Conservation (phyloP, 2,888 invertebrate species). For the Diaprepes abbreviatus region DNA sequence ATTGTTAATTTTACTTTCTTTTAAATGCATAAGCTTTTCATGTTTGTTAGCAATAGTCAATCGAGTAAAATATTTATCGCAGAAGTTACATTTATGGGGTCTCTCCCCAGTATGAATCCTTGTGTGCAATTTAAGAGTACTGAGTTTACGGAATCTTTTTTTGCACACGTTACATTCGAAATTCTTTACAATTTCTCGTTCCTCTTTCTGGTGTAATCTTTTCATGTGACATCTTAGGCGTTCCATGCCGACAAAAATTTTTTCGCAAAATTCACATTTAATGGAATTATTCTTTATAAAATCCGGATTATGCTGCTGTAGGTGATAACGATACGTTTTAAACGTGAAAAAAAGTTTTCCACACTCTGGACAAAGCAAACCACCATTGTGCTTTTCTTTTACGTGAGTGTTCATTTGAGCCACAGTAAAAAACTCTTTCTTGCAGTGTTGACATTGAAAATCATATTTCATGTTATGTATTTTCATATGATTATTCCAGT, state of each 20-base stretch:
- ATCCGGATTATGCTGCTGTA: background rate
- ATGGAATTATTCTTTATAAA: background rate
- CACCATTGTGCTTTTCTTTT: background rate
- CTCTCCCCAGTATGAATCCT: background rate
- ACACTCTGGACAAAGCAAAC: background rate
- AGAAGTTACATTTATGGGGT: conserved; percentile 59
- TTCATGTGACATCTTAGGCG: conserved; percentile 56
- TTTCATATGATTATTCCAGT: conserved; percentile 53
- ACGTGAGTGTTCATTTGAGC: background rate
- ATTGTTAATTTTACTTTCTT: too few relatives aligned
- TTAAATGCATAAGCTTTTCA: background rate
- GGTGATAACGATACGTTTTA: background rate
- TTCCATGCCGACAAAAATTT: conserved; percentile 39
- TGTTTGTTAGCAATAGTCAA: background rate
- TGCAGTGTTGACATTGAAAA: background rate
- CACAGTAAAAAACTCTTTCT: background rate
- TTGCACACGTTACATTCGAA: conserved; percentile 68
- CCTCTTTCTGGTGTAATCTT: conserved; percentile 52
- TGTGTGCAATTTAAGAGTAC: conserved; percentile 71
- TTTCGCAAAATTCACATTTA: background rate
- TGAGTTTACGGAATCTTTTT: conserved; percentile 73
- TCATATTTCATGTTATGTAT: too few relatives aligned
- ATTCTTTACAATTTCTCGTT: too few relatives aligned
- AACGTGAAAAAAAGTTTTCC: background rate
- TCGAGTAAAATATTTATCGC: conserved; percentile 61